Evolutionary conservation across 2,113 vertebrate species (phyloP).

Genomic region (Urocolius indicus): DNA sequence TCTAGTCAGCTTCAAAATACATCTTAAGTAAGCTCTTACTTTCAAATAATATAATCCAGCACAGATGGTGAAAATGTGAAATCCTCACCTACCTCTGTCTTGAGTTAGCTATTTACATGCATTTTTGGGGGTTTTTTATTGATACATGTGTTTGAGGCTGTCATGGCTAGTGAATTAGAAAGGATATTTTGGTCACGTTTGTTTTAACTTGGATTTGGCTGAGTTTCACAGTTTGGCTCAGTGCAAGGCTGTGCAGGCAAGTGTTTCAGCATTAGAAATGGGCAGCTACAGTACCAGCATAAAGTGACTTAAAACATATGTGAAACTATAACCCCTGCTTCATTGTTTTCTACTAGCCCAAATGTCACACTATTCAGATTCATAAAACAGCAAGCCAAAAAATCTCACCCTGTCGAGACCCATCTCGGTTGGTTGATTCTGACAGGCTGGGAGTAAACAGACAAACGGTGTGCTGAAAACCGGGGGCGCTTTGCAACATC

Average conservation of each 20-base stretch:
- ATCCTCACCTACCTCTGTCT: neutral
- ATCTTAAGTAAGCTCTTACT: neutral
- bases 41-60: neutral
- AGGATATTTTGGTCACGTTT: neutral
- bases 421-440: constrained; percentile 88
- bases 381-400: neutral
- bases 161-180: neutral
- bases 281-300: neutral
- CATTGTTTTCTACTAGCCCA: neutral
- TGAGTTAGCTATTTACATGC: neutral
- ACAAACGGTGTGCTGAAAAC: constrained; percentile 89
- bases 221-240: neutral
- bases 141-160: neutral
- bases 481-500: constrained; percentile 88
- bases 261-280: neutral
- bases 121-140: neutral
- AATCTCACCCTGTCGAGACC: constrained; percentile 82
- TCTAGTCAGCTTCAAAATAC: neutral
- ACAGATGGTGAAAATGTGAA: neutral
- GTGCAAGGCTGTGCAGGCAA: neutral
- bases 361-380: neutral
- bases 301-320: neutral
- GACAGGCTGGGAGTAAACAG: constrained; percentile 93
- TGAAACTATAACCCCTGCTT: neutral
- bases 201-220: neutral